Evolutionary conservation across 2,888 invertebrate genomes (phyloP).

Genomic region (Muscina levida): DNA sequence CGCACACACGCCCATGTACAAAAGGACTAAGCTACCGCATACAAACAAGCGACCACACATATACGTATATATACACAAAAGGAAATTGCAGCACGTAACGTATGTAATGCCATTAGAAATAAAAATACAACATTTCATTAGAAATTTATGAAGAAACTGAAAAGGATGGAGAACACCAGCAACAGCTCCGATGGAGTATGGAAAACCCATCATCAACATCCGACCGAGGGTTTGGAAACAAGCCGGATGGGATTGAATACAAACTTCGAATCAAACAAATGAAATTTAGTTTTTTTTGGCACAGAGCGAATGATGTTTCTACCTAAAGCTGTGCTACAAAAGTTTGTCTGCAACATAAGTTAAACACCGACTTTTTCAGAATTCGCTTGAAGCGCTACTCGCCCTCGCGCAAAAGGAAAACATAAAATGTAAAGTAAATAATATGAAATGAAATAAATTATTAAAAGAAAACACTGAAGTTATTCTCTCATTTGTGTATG

Average conservation of each 20-base stretch:
- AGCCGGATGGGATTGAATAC: conserved; percentile 50
- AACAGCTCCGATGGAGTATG: conserved; percentile 6
- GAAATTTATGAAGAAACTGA: conserved; percentile 52
- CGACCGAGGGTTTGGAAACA: conserved; percentile 26
- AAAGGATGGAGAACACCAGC: conserved; percentile 33
- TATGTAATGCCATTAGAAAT: conserved; percentile 38
- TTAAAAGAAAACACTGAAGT: conserved; percentile 69
- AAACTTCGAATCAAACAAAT: conserved; percentile 33
- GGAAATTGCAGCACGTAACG: conserved; percentile 53
- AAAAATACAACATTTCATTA: conserved; percentile 61
- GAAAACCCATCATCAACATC: conserved; percentile 13
- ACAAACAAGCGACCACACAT: conserved; percentile 44
- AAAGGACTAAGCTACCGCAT: conserved; percentile 45
- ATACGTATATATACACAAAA: neutral
- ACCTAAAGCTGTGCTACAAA: conserved; percentile 45
- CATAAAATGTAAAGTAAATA: conserved; percentile 62
- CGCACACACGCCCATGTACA: conserved; percentile 37
- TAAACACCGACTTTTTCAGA: conserved; percentile 12
- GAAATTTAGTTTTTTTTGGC: conserved; percentile 43
- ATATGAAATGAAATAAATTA: conserved; percentile 69
- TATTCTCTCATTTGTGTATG: conserved; percentile 55
- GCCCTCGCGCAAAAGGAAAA: conserved; percentile 59
- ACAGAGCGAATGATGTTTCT: neutral
- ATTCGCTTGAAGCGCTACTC: conserved; percentile 48
- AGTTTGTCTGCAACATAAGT: conserved; percentile 45